Conservation (phyloP, 2,888 invertebrate species). For the Athrips mouffetella region DNA sequence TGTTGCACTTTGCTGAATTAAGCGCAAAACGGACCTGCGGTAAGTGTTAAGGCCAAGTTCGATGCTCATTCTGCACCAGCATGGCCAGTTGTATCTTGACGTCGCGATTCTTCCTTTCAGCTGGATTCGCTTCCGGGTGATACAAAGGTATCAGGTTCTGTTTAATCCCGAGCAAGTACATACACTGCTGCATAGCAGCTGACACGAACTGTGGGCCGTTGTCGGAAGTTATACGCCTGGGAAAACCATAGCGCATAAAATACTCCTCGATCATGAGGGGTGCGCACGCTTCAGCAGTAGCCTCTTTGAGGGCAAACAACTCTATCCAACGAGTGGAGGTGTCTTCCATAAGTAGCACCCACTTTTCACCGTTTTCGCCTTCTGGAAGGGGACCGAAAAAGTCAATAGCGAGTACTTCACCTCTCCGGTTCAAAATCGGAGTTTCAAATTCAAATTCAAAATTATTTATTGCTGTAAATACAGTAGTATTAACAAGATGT, state of each 20-base stretch:
- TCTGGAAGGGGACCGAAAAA: slow-evolving; percentile 19
- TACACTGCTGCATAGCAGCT: slow-evolving; percentile 16
- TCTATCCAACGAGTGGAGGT: slow-evolving; percentile 23
- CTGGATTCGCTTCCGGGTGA: slow-evolving; percentile 18
- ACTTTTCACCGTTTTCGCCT: slow-evolving; percentile 13
- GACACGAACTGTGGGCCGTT: slow-evolving; percentile 13
- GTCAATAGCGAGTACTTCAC: slow-evolving; percentile 2
- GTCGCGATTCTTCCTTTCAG: slow-evolving; percentile 18
- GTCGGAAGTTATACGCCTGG: not conserved
- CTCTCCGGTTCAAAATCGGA: not conserved
- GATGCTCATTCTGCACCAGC: slow-evolving; percentile 12
- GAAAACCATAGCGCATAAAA: slow-evolving; percentile 4
- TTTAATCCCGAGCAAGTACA: slow-evolving; percentile 15
- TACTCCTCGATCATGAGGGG: not conserved
- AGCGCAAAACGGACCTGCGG: not conserved
- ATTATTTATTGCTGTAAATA: too few species aligned
- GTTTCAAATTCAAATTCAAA: too few species aligned
- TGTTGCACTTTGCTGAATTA: not conserved
- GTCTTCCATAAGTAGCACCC: slow-evolving; percentile 20
- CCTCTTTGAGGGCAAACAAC: slow-evolving; percentile 11
- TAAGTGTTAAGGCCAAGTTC: slow-evolving; percentile 11
- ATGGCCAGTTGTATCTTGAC: not conserved
- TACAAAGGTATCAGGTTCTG: slow-evolving; percentile 17
- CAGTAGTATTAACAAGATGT: too few species aligned
- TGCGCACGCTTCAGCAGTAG: slow-evolving; percentile 15